A percentile compares a stretch with the other conserved stretches of the same genome.
phyloP scores from a whole-genome alignment of 2,113 vertebrate genomes.

The Spilogale gracilis region DNA sequence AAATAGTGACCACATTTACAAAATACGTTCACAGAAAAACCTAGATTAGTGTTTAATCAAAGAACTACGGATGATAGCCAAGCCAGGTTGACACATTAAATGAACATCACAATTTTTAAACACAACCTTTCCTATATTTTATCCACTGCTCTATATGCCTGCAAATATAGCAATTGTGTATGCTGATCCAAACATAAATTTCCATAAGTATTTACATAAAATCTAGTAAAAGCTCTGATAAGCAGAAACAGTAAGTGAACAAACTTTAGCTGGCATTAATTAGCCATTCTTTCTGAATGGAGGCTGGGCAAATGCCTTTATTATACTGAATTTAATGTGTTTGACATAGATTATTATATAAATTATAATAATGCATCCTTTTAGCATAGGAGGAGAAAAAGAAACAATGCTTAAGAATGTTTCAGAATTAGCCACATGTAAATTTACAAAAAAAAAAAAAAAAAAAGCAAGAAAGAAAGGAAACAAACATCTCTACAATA shows the following conservation, averaged over 20 bases:
- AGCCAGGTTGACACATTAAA: not conserved
- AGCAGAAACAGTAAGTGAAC: not conserved
- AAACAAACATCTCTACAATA: not conserved
- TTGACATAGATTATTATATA: not conserved
- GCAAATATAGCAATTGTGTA: not conserved
- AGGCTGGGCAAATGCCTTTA: not conserved
- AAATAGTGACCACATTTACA: not conserved
- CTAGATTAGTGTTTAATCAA: not conserved
- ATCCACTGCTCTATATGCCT: not conserved
- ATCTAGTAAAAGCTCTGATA: not conserved
- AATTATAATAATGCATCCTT: not conserved
- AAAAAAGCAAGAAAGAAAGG: accelerated
- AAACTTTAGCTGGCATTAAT: not conserved
- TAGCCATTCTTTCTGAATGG: not conserved
- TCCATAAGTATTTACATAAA: not conserved
- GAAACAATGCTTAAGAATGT: not conserved
- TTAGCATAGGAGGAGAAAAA: not conserved
- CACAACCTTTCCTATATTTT: not conserved
- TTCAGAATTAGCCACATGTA: not conserved
- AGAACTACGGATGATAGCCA: not conserved
- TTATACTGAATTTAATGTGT: not conserved
- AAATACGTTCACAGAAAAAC: not conserved
- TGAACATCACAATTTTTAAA: not conserved
- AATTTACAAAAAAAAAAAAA: not conserved
- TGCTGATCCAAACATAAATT: not conserved